Evolutionary conservation across 2,113 vertebrate species (phyloP), one percentile per base, ranked within the genome.

Genomic region (Equus przewalskii): DNA sequence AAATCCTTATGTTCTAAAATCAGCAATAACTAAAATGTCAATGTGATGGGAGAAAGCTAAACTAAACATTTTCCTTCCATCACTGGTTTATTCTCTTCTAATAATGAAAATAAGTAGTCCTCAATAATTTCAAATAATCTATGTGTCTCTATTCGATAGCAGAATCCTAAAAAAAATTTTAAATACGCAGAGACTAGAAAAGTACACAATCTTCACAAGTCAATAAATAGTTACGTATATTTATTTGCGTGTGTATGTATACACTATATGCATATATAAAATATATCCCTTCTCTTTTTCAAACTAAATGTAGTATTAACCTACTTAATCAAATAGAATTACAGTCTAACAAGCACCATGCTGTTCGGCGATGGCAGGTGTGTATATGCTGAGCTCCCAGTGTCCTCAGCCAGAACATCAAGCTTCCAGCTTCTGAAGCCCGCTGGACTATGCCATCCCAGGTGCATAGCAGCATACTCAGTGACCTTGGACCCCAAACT

Each of bases 361-460:
- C 11, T 76, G 4, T 51, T 51, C 9, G 12, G 6, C 13, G 24
- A 26, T 86, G 36, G 28, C 26, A 72, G 7, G 2, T 41, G 16
- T 14, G 16, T 13, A 12, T 28, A 15, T 76, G 4, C 7, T 28
- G 12, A 12, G 41, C 12, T 60, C 13, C 19, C 7, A 30, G 46
- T 46, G 21, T 83, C 36, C 9, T 49, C 51, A 26, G 11, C 44
- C 5, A 16, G 14, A 24, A 44, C 26, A 16, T 51, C 19, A 44
- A 21, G 14, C 0, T 14, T 64, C 51, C 65, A 62, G 7, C 60
- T 46, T 46, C 33, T n/a, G 36, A 83, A 84, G 46, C 18, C 7
- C 8, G 21, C 1, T 24, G 0, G 13, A 5, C 18, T n/a, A 1
- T 73, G 41, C 7, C 7, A 33, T 69, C 10, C 0, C 3, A 67